A percentile compares a stretch with the other conserved stretches of the same genome.
These are phyloP conservation scores for Drosophila cognata DNA, from an alignment of 2,888 invertebrate genomes.

Conservation along the genomic window DNA sequence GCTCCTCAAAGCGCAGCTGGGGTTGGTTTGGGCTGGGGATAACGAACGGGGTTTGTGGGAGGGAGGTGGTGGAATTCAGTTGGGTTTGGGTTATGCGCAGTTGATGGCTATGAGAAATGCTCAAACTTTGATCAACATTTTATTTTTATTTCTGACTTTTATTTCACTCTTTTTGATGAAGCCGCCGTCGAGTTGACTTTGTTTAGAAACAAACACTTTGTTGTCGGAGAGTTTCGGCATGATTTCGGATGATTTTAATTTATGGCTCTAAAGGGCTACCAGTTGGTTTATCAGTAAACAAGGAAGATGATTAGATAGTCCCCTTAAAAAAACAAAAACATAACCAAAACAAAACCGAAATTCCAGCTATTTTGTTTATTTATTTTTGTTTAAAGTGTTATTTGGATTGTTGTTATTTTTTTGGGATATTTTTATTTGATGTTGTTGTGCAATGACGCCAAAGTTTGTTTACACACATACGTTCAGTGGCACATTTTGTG, in stretches of 20 bases:
- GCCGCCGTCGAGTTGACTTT: conserved; percentile 37
- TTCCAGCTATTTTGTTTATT: conserved; percentile 46
- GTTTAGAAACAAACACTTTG: conserved; percentile 53
- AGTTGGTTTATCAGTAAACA: conserved; percentile 64
- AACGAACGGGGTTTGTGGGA: neutral
- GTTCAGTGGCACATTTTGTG: conserved; percentile 30
- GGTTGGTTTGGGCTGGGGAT: conserved; percentile 9
- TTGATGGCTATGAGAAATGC: conserved; percentile 46
- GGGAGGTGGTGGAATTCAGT: neutral
- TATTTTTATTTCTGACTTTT: neutral
- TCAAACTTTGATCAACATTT: conserved; percentile 23
- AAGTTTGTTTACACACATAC: conserved; percentile 68
- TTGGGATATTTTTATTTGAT: conserved; percentile 40
- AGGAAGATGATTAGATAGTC: conserved; percentile 62
- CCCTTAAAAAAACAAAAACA: neutral
- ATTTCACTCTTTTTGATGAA: conserved; percentile 51
- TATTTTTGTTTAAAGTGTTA: conserved; percentile 67
- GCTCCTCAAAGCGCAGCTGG: conserved; percentile 39
- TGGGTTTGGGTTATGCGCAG: conserved; percentile 55
- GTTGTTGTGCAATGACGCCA: conserved; percentile 70
- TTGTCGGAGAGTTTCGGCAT: conserved; percentile 32
- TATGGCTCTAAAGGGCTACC: conserved; percentile 34
- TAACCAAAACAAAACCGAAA: conserved; percentile 9
- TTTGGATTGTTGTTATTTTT: conserved; percentile 25
- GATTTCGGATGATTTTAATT: conserved; percentile 33